Evolutionary conservation across 2,113 vertebrate species (phyloP).

Genomic region (Pelmatolapia mariae): DNA sequence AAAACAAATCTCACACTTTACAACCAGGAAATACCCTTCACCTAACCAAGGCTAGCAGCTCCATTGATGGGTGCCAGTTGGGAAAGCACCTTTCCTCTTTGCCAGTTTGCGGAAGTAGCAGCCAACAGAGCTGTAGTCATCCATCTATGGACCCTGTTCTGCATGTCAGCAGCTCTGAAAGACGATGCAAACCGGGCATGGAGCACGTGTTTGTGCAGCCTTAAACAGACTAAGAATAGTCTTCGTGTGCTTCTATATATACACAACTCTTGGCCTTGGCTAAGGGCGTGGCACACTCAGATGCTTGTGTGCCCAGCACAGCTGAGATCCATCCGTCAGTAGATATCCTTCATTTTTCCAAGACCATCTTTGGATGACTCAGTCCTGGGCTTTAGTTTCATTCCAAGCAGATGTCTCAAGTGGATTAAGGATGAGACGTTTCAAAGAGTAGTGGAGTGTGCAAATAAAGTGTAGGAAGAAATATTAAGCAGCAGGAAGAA

Average conservation of each 20-base stretch:
- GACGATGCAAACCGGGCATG: constrained; percentile 11
- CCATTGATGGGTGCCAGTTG: constrained; percentile 37
- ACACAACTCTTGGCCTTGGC: background rate
- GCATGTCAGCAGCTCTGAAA: background rate
- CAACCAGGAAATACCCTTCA: constrained; percentile 48
- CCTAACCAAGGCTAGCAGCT: constrained; percentile 27
- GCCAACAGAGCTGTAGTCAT: constrained; percentile 5
- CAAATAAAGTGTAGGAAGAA: background rate
- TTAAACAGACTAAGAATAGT: constrained; percentile 44
- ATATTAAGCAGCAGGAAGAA: background rate
- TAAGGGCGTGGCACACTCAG: constrained; percentile 32
- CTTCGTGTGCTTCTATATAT: constrained; percentile 26
- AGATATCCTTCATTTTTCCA: constrained; percentile 2
- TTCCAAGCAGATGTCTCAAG: background rate
- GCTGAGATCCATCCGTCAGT: constrained; percentile 12
- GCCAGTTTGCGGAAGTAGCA: background rate
- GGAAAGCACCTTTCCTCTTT: constrained; percentile 55
- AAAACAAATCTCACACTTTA: constrained; percentile 24
- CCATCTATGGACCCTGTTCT: constrained; percentile 5
- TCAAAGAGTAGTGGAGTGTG: background rate
- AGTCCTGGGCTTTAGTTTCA: background rate
- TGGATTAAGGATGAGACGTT: background rate
- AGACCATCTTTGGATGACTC: constrained; percentile 19
- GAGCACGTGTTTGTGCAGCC: constrained; percentile 14
- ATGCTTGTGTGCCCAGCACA: background rate